Conservation (phyloP, 2,113 vertebrate species). For the Lasiurus cinereus region DNA sequence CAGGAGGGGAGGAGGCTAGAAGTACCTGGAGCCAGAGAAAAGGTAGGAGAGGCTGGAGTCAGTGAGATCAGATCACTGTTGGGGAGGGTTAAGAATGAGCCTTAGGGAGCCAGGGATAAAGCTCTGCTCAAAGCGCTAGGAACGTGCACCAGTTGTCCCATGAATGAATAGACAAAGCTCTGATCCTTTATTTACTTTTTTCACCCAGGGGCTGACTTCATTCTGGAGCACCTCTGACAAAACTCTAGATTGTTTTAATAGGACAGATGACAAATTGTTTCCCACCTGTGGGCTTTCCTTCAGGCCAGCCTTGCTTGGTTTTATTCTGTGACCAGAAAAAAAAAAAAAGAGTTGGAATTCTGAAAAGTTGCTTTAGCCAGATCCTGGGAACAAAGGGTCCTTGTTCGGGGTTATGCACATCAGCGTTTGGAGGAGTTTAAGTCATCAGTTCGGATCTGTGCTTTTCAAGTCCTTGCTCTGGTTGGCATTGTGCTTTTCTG, state of each 20-base stretch:
- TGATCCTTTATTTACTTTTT: background rate
- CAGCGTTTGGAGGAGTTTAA: conserved; percentile 71
- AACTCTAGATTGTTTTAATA: background rate
- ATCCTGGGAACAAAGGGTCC: conserved; percentile 68
- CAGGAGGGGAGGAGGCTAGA: background rate
- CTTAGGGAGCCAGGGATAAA: background rate
- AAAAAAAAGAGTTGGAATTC: conserved; percentile 66
- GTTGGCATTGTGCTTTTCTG: conserved; percentile 1
- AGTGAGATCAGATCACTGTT: background rate
- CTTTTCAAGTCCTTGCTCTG: conserved; percentile 60
- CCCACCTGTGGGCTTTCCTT: background rate
- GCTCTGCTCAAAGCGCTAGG: background rate
- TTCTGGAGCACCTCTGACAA: background rate
- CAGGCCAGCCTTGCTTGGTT: conserved; percentile 10
- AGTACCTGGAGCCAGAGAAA: background rate
- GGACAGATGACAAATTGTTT: conserved; percentile 46
- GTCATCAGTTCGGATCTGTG: conserved; percentile 60
- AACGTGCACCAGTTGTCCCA: background rate
- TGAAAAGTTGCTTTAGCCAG: conserved; percentile 64
- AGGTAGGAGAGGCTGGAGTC: too few species aligned
- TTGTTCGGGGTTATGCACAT: conserved; percentile 70
- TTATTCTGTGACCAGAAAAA: conserved; percentile 57
- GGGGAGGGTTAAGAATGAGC: background rate
- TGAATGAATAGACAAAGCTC: background rate
- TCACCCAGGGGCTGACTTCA: background rate